These are phyloP conservation scores for Drosophila gunungcola DNA, from an alignment of 1,140 invertebrate species.

Conservation along the genomic window DNA sequence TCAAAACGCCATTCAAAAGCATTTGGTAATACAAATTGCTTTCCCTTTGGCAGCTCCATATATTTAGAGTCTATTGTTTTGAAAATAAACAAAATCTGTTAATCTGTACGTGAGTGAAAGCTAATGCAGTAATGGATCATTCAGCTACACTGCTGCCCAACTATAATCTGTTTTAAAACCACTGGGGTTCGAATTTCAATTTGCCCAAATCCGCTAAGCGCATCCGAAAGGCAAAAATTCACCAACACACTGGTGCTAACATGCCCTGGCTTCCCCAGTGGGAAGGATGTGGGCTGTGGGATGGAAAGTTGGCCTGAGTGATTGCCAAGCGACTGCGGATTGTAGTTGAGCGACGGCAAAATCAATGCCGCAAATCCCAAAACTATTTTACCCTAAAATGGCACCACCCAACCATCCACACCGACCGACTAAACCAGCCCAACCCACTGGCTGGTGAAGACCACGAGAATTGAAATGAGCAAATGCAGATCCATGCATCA, in stretches of 20 bases:
- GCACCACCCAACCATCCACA: slow-evolving; percentile 7
- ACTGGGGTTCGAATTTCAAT: slow-evolving; percentile 57
- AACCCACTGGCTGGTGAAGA: slow-evolving; percentile 7
- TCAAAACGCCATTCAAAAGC: no score
- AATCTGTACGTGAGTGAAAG: slow-evolving; percentile 24
- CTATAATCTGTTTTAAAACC: slow-evolving; percentile 31
- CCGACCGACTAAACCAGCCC: neutral
- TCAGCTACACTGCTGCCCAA: slow-evolving; percentile 15
- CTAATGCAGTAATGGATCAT: slow-evolving; percentile 39
- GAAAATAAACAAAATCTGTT: neutral
- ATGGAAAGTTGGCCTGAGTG: slow-evolving; percentile 54
- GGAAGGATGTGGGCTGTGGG: slow-evolving; percentile 1
- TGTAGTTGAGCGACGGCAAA: slow-evolving; percentile 72
- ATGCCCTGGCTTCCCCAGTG: neutral
- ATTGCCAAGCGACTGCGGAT: slow-evolving; percentile 56
- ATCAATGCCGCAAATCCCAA: slow-evolving; percentile 81
- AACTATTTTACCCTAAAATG: slow-evolving; percentile 72
- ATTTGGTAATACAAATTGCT: no score
- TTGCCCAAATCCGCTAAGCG: slow-evolving; percentile 60
- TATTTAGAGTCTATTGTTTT: neutral
- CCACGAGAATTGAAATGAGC: slow-evolving; percentile 77
- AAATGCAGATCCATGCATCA: slow-evolving; percentile 57
- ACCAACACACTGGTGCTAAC: slow-evolving; percentile 8
- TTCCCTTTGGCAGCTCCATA: no score
- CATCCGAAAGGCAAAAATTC: slow-evolving; percentile 47